phyloP scores from a whole-genome alignment of 2,113 vertebrate genomes.

The Phylloscopus trochiloides region DNA sequence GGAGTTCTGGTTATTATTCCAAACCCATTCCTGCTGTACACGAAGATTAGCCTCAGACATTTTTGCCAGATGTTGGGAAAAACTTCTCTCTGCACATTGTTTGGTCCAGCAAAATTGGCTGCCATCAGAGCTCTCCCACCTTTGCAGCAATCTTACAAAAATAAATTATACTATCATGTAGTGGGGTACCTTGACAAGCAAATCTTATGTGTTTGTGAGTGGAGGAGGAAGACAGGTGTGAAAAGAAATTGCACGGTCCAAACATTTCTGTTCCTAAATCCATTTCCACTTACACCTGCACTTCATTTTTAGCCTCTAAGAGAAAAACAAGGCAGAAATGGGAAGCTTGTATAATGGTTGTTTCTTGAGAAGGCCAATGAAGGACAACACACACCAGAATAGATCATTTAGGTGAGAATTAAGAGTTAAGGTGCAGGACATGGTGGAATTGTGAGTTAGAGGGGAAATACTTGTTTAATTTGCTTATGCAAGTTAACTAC shows the following conservation, averaged over 20 bases:
- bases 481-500: not conserved
- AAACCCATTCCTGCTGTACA: not conserved
- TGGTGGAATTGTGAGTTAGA: not conserved
- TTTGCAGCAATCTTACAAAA: not conserved
- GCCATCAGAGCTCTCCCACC: not conserved
- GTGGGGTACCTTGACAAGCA: not conserved
- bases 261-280: not conserved
- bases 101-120: not conserved
- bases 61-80: not conserved
- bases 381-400: not conserved
- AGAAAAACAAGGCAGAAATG: not conserved
- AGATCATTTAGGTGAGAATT: not conserved
- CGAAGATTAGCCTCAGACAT: not conserved
- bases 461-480: not conserved
- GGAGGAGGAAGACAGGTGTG: accelerated
- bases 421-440: not conserved
- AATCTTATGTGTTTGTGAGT: not conserved
- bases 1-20: not conserved
- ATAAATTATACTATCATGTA: not conserved
- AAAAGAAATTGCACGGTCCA: not conserved
- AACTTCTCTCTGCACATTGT: not conserved
- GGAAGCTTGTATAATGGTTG: not conserved
- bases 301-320: not conserved
- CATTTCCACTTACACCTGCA: not conserved
- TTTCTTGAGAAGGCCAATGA: not conserved